Evolutionary conservation across 1,140 invertebrate species (phyloP).

Genomic region (Camponotus pennsylvanicus): DNA sequence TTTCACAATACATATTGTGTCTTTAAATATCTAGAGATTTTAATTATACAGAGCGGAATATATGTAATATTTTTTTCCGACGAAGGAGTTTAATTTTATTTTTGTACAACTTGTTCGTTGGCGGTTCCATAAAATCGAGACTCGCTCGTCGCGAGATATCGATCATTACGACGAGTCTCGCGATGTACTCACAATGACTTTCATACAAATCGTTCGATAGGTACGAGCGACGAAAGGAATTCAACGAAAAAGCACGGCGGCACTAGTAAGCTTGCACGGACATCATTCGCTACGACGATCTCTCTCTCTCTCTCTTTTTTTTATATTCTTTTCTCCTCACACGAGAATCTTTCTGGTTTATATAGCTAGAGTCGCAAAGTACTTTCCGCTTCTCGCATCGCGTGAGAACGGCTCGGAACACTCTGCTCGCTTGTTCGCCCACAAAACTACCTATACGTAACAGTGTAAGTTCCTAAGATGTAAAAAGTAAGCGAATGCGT

Average conservation of each 20-base stretch:
- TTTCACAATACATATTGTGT: background rate
- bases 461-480: slow-evolving; percentile 64
- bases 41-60: background rate
- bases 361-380: slow-evolving; percentile 66
- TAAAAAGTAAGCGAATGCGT: slow-evolving; percentile 68
- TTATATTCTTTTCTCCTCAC: slow-evolving; percentile 58
- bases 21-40: background rate
- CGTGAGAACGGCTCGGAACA: slow-evolving; percentile 65
- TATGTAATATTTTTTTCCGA: background rate
- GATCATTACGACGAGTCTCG: slow-evolving; percentile 61
- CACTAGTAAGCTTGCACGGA: slow-evolving; percentile 86
- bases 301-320: slow-evolving; percentile 45
- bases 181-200: slow-evolving; percentile 78
- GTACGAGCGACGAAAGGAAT: slow-evolving; percentile 75
- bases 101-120: background rate
- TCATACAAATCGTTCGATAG: slow-evolving; percentile 81
- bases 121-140: slow-evolving; percentile 10
- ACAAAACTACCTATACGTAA: slow-evolving; percentile 76
- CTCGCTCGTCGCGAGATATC: slow-evolving; percentile 20
- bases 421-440: slow-evolving; percentile 79
- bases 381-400: slow-evolving; percentile 53
- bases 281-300: slow-evolving; percentile 82
- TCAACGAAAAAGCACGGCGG: slow-evolving; percentile 80
- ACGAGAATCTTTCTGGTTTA: slow-evolving; percentile 55
- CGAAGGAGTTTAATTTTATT: background rate